Evolutionary conservation across 2,113 vertebrate genomes (phyloP), one percentile per base, ranked within the genome.

Genomic region (Channa argus): DNA sequence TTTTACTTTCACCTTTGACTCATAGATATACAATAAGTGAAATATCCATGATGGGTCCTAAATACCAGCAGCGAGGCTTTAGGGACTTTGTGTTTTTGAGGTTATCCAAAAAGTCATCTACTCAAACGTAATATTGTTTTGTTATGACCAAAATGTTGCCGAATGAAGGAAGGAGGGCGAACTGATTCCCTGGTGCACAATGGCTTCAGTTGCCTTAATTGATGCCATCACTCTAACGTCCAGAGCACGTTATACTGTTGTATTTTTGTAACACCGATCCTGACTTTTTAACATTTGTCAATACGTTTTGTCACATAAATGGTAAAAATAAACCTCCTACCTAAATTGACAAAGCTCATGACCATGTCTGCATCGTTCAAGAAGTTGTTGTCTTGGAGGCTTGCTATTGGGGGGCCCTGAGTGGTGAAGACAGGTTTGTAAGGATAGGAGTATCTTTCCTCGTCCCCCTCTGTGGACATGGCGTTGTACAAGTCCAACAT

Each of bases 401-500:
- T 97, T 93, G 96, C 95, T 83, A 96, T 93, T n/a, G 97, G 96
- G 14, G 97, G 96, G 34, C 95, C 96, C 79, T 97, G 96, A 33
- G 97, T 97, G 78, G 97, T 96, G 93, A 96, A 96, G 86, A 97
- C 93, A 59, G 96, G 96, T 89, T 96, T 96, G 93, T 97, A 96
- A 0, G 92, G 92, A 55, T 98, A 97, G 24, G 96, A 97, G 89
- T 96, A 97, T 63, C 97, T 95, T 66, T 88, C 81, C 61, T 94
- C 94, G 83, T 94, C 95, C 67, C 96, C 96, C 74, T 97, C 97
- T 55, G 94, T 96, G 77, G 96, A 94, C 95, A 98, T 97, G 75
- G 98, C 96, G 81, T 98, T 97, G 95, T 99, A 99, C 80, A 99
- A 91, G 94, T 99, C 97, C 94, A 99, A 90, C 98, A 99, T 99